Evolutionary conservation across 2,888 invertebrate genomes (phyloP).

Genomic region (Trachelus stipa): DNA sequence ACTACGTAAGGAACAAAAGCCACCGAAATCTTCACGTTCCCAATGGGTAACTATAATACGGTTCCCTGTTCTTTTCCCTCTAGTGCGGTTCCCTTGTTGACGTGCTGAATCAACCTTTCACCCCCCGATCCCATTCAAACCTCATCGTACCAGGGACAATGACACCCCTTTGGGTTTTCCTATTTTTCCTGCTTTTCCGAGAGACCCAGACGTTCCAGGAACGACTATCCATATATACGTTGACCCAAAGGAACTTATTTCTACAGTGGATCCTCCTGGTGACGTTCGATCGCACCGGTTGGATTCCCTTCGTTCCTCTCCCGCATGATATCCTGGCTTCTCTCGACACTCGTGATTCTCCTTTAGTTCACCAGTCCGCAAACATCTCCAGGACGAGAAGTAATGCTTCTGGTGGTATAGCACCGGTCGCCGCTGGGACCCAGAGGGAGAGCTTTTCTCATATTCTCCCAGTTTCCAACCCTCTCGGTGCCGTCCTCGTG

Average conservation of each 20-base stretch:
- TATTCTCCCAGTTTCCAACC: neutral
- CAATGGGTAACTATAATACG: neutral
- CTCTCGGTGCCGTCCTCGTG: neutral
- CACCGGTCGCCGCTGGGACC: neutral
- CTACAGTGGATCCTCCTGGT: neutral
- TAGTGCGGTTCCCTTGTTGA: neutral
- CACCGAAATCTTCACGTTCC: neutral
- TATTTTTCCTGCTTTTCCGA: neutral
- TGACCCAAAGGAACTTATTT: neutral
- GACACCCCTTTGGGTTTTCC: neutral
- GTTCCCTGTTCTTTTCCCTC: neutral
- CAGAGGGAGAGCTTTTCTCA: neutral
- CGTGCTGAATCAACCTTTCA: neutral
- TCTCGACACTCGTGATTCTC: neutral
- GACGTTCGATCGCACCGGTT: neutral
- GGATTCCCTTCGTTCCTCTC: neutral
- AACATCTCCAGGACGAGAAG: neutral
- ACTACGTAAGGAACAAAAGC: neutral
- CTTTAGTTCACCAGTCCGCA: neutral
- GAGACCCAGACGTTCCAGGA: neutral
- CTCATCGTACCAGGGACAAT: neutral
- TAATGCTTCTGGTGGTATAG: neutral
- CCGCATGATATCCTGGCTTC: neutral
- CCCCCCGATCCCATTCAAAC: neutral
- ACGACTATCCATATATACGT: neutral